Base-by-base conservation (phyloP, 2,797 vertebrate genomes). In the Micromesistius poutassou region DNA sequence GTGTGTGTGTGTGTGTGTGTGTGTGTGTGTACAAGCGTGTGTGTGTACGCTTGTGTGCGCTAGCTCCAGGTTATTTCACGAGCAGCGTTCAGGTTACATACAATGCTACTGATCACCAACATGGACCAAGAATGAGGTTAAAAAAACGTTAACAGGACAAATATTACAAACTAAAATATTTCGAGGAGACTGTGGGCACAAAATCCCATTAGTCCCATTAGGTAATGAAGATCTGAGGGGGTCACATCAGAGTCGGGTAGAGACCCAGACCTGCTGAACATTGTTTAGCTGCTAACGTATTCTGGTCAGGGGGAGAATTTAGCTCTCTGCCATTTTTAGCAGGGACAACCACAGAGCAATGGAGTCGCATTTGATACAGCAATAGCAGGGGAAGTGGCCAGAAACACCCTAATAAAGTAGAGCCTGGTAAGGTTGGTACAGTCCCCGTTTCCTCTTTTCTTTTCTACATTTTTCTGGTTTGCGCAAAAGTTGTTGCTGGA, bases 251-350 rank as follows among this genome's bases (percentile, higher is more conserved):
- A 75, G 78, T 78, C 79, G 87, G 78, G 79, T 81, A 80, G 79
- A 80, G 82, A 79, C 85, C 89, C 89, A 78, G 83, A 82, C 84
- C 79, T 66, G 1, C 82, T 83, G 84, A 78, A 88, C 87, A 92
- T 88, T 92, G 89, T 90, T 89, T 84, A 89, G 82, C 80, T 85
- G 83, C 88, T 76, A 87, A 89, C 82, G 80, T 85, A 90, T 80
- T 85, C 78, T 87, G 80, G 89, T 87, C 83, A 74, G 2, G 25
- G 62, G 81, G 87, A 93, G 90, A 91, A 91, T 92, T 85, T 84
- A 83, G 86, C 89, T 82, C 87, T 83, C 70, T 3, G 88, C 87
- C 91, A 92, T 92, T 92, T 91, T 91, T 91, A 93, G 91, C 81
- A 80, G 0, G 77, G 80, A 85, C 86, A 85, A 87, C 83, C 87